Percentiles rank a stretch among this genome's conserved stretches.
Evolutionary conservation across 1,140 invertebrate species (phyloP).

Genomic region (Maconellicoccus hirsutus): DNA sequence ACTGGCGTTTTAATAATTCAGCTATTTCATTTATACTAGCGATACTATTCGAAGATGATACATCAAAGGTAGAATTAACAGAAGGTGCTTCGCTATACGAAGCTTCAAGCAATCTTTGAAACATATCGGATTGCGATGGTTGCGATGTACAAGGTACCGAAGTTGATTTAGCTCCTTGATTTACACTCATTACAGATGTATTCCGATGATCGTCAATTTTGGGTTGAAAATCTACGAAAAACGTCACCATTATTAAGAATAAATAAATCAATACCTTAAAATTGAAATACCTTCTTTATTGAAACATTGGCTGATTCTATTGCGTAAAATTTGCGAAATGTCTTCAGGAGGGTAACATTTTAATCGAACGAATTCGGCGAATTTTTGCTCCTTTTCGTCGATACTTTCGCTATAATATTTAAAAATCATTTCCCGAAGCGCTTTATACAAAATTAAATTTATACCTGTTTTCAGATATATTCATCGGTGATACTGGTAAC

Average conservation of each 20-base stretch:
- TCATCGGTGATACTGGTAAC: constrained; percentile 2
- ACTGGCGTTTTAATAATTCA: background rate
- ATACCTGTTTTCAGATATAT: background rate
- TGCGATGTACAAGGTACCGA: too few species aligned
- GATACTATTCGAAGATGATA: background rate
- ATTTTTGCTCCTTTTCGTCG: background rate
- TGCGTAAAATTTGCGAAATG: background rate
- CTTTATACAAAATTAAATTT: too few species aligned
- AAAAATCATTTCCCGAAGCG: too few species aligned
- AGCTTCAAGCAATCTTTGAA: background rate
- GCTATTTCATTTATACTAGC: constrained; percentile 1
- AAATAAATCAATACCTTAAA: too few species aligned
- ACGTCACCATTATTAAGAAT: too few species aligned
- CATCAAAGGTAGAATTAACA: background rate
- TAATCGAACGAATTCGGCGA: background rate
- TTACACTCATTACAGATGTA: too few species aligned
- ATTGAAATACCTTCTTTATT: too few species aligned
- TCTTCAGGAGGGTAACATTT: constrained; percentile 8
- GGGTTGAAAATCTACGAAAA: too few species aligned
- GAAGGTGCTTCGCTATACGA: background rate
- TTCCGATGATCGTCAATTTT: too few species aligned
- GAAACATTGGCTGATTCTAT: background rate
- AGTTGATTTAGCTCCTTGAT: too few species aligned
- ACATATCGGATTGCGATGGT: background rate
- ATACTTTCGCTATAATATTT: background rate